These are phyloP conservation scores for Glandiceps talaboti DNA, from an alignment of 53 echinoderm and acorn worm genomes.

Conservation along the genomic window DNA sequence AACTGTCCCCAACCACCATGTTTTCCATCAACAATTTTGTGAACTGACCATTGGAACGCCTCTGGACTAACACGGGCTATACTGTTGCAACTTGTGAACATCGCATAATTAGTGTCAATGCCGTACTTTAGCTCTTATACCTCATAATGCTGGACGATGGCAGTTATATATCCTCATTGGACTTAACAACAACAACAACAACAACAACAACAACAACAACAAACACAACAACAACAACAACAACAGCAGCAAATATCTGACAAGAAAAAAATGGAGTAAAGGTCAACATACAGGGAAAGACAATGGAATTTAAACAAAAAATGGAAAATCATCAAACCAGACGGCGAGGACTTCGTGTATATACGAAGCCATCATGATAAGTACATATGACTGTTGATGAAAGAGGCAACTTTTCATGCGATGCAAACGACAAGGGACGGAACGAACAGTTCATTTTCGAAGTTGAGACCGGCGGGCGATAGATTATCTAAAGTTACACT, in stretches of 20 bases:
- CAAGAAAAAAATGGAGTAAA: constrained; percentile 60
- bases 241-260: constrained; percentile 62
- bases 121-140: no score
- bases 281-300: constrained; percentile 66
- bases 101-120: no score
- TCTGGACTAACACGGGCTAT: no score
- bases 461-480: constrained; percentile 54
- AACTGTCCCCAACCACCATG: no score
- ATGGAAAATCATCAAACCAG: constrained; percentile 67
- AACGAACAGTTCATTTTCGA: constrained; percentile 53
- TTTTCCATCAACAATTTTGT: no score
- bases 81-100: no score
- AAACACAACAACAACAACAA: no score
- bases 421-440: constrained; percentile 16
- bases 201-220: no score
- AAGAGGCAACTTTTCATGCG: constrained; percentile 57
- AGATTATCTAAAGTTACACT: constrained; percentile 53
- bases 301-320: constrained; percentile 76
- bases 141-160: no score
- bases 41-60: no score
- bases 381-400: constrained; percentile 54
- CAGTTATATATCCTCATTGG: no score
- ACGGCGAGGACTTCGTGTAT: neutral
- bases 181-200: no score
- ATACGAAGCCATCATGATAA: constrained; percentile 6